phyloP scores from a whole-genome alignment of 2,797 vertebrate genomes.

The Gobionotothen gibberifrons region DNA sequence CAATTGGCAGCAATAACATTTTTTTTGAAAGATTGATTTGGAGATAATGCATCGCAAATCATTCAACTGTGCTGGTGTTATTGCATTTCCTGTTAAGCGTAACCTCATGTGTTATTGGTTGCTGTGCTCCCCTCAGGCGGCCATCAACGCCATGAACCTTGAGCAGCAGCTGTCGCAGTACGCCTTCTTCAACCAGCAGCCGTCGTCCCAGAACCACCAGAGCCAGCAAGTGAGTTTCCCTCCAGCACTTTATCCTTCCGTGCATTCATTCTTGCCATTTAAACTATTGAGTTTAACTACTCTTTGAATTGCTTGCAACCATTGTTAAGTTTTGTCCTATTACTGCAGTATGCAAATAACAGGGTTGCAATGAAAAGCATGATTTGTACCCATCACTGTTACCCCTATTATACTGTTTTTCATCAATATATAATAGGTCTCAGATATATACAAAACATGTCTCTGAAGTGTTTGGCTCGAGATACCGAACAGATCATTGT shows the following conservation, averaged over 20 bases:
- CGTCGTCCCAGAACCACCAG: slow-evolving; percentile 79
- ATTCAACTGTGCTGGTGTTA: background rate
- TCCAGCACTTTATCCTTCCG: background rate
- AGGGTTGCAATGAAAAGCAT: background rate
- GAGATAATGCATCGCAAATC: background rate
- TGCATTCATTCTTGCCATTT: background rate
- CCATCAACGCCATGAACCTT: slow-evolving; percentile 91
- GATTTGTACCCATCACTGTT: slow-evolving; percentile 1
- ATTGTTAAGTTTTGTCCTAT: background rate
- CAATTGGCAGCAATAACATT: background rate
- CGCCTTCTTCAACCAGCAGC: slow-evolving; percentile 90
- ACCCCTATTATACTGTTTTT: no score
- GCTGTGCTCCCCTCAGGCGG: slow-evolving; percentile 76
- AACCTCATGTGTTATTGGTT: background rate
- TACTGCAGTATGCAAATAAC: background rate
- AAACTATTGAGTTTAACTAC: background rate
- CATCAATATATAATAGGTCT: no score
- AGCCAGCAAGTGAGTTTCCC: slow-evolving; percentile 72
- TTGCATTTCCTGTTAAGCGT: background rate
- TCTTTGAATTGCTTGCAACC: background rate
- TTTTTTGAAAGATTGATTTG: background rate
- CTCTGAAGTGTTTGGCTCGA: no score
- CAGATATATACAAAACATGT: no score
- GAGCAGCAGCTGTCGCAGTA: slow-evolving; percentile 94
- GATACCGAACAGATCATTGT: no score